Evolutionary conservation across 1,140 invertebrate genomes (phyloP).

Genomic region (Eupristina koningsbergeri): DNA sequence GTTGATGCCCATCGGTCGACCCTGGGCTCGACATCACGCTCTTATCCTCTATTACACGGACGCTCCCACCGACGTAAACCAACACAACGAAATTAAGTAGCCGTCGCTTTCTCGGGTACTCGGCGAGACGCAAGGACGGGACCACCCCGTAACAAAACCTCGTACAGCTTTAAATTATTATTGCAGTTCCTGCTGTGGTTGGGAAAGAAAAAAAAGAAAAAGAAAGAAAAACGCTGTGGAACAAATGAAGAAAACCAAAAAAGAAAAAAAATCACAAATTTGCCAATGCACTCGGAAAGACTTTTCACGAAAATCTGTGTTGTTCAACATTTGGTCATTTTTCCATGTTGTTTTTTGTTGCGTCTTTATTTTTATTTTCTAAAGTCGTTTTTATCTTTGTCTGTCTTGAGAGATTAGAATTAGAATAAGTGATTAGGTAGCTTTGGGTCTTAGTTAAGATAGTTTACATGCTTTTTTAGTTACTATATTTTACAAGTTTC

Average conservation of each 20-base stretch:
- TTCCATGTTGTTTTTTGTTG: too few species aligned
- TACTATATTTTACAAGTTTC: too few species aligned
- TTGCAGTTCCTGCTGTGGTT: background rate
- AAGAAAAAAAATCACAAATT: background rate
- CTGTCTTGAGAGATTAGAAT: background rate
- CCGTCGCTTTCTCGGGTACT: background rate
- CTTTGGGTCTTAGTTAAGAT: too few species aligned
- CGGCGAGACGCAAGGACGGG: background rate
- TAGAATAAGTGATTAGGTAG: background rate
- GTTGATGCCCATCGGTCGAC: background rate
- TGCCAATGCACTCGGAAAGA: background rate
- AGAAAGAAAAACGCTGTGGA: background rate
- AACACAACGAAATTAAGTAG: background rate
- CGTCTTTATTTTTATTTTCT: background rate
- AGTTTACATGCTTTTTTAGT: too few species aligned
- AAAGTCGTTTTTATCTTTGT: background rate
- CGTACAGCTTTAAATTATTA: conserved; percentile 16
- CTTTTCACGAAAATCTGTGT: background rate
- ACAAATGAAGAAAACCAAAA: background rate
- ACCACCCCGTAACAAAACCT: conserved; percentile 2
- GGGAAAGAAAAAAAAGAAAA: too few species aligned
- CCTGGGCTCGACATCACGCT: too few species aligned
- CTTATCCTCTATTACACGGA: too few species aligned
- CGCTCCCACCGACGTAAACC: background rate
- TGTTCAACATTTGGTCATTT: background rate